A percentile compares a stretch with the other conserved stretches of the same genome.
Conservation (phyloP, 2,113 vertebrate species). For the Cynopterus brachyotis region DNA sequence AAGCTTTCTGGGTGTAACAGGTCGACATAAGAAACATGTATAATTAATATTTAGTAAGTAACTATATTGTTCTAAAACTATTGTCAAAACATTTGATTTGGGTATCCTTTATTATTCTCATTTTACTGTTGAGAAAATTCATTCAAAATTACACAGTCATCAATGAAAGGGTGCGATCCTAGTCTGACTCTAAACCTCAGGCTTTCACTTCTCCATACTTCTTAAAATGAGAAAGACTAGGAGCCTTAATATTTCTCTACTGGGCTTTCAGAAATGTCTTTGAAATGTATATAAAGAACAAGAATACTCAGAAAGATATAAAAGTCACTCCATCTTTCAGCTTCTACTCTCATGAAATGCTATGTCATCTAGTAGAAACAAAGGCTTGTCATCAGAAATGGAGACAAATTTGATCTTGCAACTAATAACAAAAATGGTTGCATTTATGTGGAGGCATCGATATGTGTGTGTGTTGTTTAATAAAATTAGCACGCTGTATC, state of each 20-base stretch:
- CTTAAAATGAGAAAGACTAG: background rate
- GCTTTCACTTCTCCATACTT: no score
- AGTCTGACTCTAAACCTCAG: background rate
- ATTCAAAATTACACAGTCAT: rapidly evolving
- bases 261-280: background rate
- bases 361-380: background rate
- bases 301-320: background rate
- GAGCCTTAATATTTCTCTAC: background rate
- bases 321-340: background rate
- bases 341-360: no score
- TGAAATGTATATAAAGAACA: background rate
- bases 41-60: background rate
- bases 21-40: background rate
- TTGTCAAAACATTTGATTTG: background rate
- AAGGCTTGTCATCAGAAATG: background rate
- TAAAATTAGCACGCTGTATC: background rate
- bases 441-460: background rate
- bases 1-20: background rate
- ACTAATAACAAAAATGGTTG: background rate
- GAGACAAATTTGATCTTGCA: background rate
- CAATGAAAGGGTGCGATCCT: background rate
- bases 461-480: background rate
- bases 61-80: background rate
- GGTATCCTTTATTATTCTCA: background rate
- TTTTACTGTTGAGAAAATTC: background rate